These are phyloP conservation scores for Salvelinus namaycush DNA, from an alignment of 2,113 vertebrate genomes.

Conservation along the genomic window DNA sequence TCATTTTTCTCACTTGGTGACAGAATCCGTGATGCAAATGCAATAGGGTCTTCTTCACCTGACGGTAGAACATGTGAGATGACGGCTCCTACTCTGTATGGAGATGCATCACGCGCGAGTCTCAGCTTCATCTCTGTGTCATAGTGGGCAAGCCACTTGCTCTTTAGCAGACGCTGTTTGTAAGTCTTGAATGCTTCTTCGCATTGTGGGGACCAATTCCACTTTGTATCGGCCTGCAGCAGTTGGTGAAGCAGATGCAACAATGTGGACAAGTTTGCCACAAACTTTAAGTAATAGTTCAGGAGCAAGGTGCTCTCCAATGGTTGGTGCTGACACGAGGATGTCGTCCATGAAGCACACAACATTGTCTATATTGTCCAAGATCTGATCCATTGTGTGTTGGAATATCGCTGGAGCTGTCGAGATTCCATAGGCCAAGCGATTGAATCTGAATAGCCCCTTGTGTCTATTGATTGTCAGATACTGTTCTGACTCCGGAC, in stretches of 20 bases:
- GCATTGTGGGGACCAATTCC: slow-evolving; percentile 2
- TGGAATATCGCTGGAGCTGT: no score
- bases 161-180: neutral
- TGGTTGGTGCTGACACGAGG: no score
- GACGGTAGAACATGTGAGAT: neutral
- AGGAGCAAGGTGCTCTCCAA: no score
- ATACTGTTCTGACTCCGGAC: neutral
- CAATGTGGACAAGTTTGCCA: no score
- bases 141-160: neutral
- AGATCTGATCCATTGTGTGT: no score
- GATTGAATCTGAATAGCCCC: slow-evolving; percentile 11
- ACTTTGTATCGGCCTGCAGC: neutral
- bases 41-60: neutral
- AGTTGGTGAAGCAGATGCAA: no score
- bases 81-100: neutral
- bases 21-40: neutral
- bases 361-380: no score
- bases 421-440: slow-evolving; percentile 11
- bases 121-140: neutral
- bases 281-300: no score
- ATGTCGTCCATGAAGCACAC: no score
- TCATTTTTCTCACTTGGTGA: no score
- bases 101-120: neutral
- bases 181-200: neutral
- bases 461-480: slow-evolving; percentile 15